Percentiles rank a stretch among this genome's conserved stretches.
phyloP scores from a whole-genome alignment of 2,888 invertebrate genomes.

The Chirona hameri region DNA sequence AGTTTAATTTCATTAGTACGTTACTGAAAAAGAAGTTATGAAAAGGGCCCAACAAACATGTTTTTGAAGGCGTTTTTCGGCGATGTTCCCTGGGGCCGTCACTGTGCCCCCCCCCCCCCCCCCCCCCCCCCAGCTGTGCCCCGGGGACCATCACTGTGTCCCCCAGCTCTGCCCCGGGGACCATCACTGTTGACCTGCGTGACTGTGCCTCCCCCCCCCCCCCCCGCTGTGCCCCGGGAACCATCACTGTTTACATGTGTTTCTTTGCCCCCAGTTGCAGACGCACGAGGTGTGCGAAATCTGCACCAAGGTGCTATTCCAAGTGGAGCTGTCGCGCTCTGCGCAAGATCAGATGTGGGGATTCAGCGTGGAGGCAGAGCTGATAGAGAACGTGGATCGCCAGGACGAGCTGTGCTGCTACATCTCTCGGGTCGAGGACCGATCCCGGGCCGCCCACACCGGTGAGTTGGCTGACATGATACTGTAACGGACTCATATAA shows the following conservation, averaged over 20 bases:
- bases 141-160: too few relatives aligned
- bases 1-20: too few relatives aligned
- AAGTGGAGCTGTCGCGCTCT: slow-evolving; percentile 86
- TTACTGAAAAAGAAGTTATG: too few relatives aligned
- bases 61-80: too few relatives aligned
- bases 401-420: slow-evolving; percentile 97
- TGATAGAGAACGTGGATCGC: slow-evolving; percentile 91
- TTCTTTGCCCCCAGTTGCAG: slow-evolving; percentile 58
- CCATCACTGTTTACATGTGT: neutral
- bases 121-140: too few relatives aligned
- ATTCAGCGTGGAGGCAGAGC: slow-evolving; percentile 94
- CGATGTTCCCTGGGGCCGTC: too few relatives aligned
- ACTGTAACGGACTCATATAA: too few relatives aligned
- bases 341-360: slow-evolving; percentile 96
- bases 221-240: neutral
- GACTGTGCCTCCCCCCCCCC: neutral
- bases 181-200: neutral
- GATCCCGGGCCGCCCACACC: slow-evolving; percentile 93
- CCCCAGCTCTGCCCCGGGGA: neutral
- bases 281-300: slow-evolving; percentile 94
- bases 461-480: slow-evolving; percentile 56
- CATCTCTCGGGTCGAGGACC: slow-evolving; percentile 91
- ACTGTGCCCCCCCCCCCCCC: too few relatives aligned
- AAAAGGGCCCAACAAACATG: too few relatives aligned
- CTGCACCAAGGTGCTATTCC: slow-evolving; percentile 93